Base-by-base conservation (phyloP, 2,113 vertebrate genomes). In the Coreoperca whiteheadi region DNA sequence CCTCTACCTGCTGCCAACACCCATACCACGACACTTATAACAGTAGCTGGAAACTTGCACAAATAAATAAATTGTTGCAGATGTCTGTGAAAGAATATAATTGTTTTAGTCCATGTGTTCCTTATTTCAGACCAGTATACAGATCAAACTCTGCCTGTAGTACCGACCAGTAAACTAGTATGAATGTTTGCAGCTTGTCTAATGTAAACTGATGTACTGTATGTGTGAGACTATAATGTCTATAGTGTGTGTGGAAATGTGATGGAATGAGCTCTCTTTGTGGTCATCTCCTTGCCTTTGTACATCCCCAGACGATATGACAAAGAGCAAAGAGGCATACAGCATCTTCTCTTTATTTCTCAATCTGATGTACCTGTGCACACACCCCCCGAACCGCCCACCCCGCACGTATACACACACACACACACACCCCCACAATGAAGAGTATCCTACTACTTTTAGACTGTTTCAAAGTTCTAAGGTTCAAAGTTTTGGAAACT, bases 281-380 rank as follows among this genome's bases (percentile, higher is more conserved):
- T 66, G 54, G 65, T 68, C 77, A 71, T 77, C 65, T 80, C 50
- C 68, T 80, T 82, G 60, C 32, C 54, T 87, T 74, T 83, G 48
- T 70, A 66, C 71, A 82, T 72, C 20, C 14, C 37, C 60, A 74
- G 65, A 79, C 77, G 77, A 85, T 78, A 75, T n/a, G n/a, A n/a
- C n/a, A n/a, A n/a, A n/a, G n/a, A n/a, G n/a, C n/a, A n/a, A n/a
- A n/a, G 43, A 79, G 86, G 70, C 77, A 74, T 82, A 72, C 78
- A 81, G 81, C n/a, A n/a, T 81, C 72, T 71, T 81, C 66, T 66
- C 18, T 74, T 76, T 68, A 69, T 46, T 84, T 80, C 50, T 77
- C 23, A 43, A 25, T 54, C 37, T 59, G 48, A 53, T 65, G 12
- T 70, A 59, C 70, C 63, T 72, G 25, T n/a, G n/a, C n/a, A n/a